Conservation (phyloP, 1,140 invertebrate genomes). For the Antheraea mylitta region DNA sequence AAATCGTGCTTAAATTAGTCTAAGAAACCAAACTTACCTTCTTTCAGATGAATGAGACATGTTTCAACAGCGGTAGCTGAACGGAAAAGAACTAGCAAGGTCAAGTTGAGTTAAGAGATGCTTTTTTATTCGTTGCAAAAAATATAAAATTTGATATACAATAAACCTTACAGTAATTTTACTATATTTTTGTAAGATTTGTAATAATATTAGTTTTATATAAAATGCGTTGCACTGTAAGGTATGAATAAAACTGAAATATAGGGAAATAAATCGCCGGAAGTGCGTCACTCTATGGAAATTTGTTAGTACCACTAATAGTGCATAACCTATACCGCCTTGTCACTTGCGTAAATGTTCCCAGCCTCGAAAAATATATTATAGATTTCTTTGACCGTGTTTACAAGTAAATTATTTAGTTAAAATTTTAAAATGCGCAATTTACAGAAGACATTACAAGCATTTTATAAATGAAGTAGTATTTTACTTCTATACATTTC, state of each 20-base stretch:
- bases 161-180: slow-evolving; percentile 32
- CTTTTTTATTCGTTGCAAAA: slow-evolving; percentile 44
- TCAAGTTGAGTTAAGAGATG: slow-evolving; percentile 72
- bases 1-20: slow-evolving; percentile 37
- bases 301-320: neutral
- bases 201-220: slow-evolving; percentile 37
- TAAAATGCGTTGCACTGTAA: slow-evolving; percentile 28
- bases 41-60: slow-evolving; percentile 87
- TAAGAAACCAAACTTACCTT: slow-evolving; percentile 83
- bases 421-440: too few species aligned
- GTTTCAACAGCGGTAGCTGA: slow-evolving; percentile 84
- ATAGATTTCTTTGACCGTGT: too few species aligned
- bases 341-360: neutral
- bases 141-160: slow-evolving; percentile 22
- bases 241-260: slow-evolving; percentile 50
- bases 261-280: slow-evolving; percentile 66
- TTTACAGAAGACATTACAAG: too few species aligned
- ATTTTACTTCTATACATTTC: too few species aligned
- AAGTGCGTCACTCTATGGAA: slow-evolving; percentile 42
- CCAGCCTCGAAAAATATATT: neutral
- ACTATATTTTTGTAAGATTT: slow-evolving; percentile 52
- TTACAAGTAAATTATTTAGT: too few species aligned
- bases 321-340: neutral
- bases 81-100: slow-evolving; percentile 84
- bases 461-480: too few species aligned